Evolutionary conservation across 1,140 invertebrate species (phyloP).

Genomic region (Papilio polytes): DNA sequence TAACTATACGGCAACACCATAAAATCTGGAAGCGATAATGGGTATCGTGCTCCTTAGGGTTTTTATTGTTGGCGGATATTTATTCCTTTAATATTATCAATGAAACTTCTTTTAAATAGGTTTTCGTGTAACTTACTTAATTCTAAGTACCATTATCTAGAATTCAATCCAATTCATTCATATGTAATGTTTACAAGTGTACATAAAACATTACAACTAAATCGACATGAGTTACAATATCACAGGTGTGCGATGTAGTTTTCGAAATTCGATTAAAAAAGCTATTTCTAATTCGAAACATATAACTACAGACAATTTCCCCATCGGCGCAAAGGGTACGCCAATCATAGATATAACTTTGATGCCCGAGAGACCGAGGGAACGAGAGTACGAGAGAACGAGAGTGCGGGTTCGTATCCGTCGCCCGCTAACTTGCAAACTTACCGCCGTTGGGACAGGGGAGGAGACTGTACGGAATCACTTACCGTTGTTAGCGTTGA

Average conservation of each 20-base stretch:
- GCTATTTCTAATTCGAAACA: conserved; percentile 40
- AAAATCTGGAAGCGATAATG: conserved; percentile 31
- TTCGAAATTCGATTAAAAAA: conserved; percentile 31
- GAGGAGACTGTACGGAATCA: conserved; percentile 36
- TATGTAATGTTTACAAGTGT: neutral
- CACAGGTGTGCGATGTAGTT: neutral
- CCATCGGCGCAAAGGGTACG: conserved; percentile 29
- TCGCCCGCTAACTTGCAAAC: conserved; percentile 26
- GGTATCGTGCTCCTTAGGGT: neutral
- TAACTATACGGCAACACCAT: conserved; percentile 40
- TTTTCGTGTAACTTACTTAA: neutral
- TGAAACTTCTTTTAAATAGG: neutral
- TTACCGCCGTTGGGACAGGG: conserved; percentile 30
- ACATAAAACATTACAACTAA: neutral
- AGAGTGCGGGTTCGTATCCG: conserved; percentile 18
- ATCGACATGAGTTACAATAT: neutral
- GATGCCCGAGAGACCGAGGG: conserved; percentile 15
- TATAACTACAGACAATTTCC: conserved; percentile 34
- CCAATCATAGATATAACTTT: conserved; percentile 39
- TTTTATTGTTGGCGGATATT: conserved; percentile 23
- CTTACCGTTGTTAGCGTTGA: conserved; percentile 32
- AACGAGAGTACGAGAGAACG: neutral
- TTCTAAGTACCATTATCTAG: no score
- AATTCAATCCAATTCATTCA: no score
- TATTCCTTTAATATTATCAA: neutral